Conservation (phyloP, 2,113 vertebrate genomes). For the Siniperca knerii region DNA sequence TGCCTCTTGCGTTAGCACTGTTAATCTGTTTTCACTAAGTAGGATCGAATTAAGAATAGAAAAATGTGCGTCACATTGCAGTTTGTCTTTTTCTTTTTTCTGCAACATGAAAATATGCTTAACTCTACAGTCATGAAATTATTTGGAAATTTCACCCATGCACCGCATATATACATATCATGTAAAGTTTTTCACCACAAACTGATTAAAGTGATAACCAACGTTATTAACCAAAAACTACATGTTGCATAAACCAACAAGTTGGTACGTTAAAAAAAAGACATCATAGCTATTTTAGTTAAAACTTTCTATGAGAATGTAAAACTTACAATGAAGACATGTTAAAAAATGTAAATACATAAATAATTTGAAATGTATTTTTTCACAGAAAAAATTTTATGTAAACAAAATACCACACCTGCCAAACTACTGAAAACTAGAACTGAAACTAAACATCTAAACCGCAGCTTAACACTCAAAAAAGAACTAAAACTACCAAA, state of each 20-base stretch:
- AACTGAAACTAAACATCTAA: constrained; percentile 46
- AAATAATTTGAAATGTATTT: not conserved
- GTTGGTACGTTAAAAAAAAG: too few relatives aligned
- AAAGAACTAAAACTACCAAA: not conserved
- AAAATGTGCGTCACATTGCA: not conserved
- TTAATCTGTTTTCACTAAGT: constrained; percentile 31
- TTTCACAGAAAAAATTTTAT: not conserved
- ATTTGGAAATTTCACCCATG: not conserved
- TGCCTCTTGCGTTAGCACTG: not conserved
- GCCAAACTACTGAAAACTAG: not conserved
- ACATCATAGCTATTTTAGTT: not conserved
- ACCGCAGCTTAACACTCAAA: not conserved
- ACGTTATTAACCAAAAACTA: too few relatives aligned
- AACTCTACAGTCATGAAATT: not conserved
- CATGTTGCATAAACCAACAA: not conserved
- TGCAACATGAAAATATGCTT: not conserved
- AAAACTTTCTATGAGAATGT: not conserved
- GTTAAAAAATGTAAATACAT: not conserved
- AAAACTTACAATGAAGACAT: not conserved
- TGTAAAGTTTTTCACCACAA: not conserved
- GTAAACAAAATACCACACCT: not conserved
- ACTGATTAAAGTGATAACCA: too few relatives aligned
- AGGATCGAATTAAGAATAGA: constrained; percentile 10
- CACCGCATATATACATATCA: not conserved
- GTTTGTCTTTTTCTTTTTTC: not conserved